Evolutionary conservation across 2,888 invertebrate species (phyloP), one percentile per base, ranked within the genome.

Genomic region (Notodonta dromedarius): DNA sequence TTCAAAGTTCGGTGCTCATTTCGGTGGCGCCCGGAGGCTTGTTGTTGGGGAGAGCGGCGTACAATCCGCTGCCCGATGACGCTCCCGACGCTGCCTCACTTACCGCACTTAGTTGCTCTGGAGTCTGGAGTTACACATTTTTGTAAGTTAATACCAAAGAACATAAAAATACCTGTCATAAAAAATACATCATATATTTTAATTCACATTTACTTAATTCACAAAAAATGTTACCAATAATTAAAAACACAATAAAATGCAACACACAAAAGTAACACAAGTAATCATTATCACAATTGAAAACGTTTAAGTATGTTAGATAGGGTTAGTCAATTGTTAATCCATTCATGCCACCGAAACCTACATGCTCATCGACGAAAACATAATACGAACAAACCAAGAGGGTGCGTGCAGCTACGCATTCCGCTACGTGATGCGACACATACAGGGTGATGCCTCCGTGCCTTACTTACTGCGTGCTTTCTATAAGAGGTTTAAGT

Each of bases 1-100:
- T 74, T 93, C 83, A 95, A 81, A 96, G 94, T 88, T 96, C 96
- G 69, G 96, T 96, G 87, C 96, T 96, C 96, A 96, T 96, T 91
- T 96, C 96, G 65, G 95, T 94, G 46, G 85, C 73, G 56, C 78
- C 84, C 24, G 87, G 77, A 54, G 87, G 77, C 69, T 87, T 86
- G 76, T 76, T 79, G 74, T 75, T 77, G 73, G 76, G 77, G 75
- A 86, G 77, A 84, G 79, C 66, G 81, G 75, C 65, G 71, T 74
- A 61, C 72, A 70, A 59, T 74, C 73, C 65, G 75, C 69, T 56
- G 80, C 86, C 52, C 54, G 24, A 69, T 70, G 65, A 69, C 70
- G 65, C 69, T 66, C 59, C 75, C 83, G 83, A 78, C 76, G 82
- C 66, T 56, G 70, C 72, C 63, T 80, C 83, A 61, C 72, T 75